Base-by-base conservation (phyloP, 2,113 vertebrate genomes). In the Microtus montanus region DNA sequence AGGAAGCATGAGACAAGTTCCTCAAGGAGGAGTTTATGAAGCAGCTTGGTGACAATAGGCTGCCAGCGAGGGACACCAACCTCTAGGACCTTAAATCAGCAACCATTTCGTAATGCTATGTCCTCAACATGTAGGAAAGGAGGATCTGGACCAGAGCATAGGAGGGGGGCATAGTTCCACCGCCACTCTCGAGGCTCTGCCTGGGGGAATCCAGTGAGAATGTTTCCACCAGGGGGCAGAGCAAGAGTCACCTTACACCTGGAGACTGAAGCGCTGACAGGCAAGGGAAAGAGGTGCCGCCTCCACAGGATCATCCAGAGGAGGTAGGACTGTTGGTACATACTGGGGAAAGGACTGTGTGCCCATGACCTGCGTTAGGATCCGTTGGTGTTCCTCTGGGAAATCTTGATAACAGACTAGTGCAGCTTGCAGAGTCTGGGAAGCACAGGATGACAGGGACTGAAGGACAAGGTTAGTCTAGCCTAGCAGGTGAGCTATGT, bases 161-260 rank as follows among this genome's bases (percentile, higher is more conserved):
- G 24, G 58, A 74, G 61, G 49, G 26, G 86, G 10, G 61, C 44
- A 47, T 0, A 7, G 8, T 24, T 35, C 52, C 44, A 17, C 33
- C 41, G 47, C 13, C 33, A 8, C 47, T 61, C n/a, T 75, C 66
- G 49, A 24, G 12, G 33, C 49, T 10, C 44, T 61, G 3, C 33
- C 7, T 28, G 44, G 70, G 35, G 35, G 47, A 66, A n/a, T 44
- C 2, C 38, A 75, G 80, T 61, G 11, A 91, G 12, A 84, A 38
- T 68, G 74, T 20, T 87, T 86, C 88, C 80, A 93, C 70, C 14
- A 95, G 86, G 89, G 78, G 49, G 70, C 85, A 92, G 38, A 90
- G 70, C 63, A 84, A 87, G 61, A 41, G 41, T 80, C 75, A 78
- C 85, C 54, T 30, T 75, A 15, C 28, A 73, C n/a, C 35, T 87